Evolutionary conservation across 2,113 vertebrate species (phyloP).

Genomic region (Tyrannus savana): DNA sequence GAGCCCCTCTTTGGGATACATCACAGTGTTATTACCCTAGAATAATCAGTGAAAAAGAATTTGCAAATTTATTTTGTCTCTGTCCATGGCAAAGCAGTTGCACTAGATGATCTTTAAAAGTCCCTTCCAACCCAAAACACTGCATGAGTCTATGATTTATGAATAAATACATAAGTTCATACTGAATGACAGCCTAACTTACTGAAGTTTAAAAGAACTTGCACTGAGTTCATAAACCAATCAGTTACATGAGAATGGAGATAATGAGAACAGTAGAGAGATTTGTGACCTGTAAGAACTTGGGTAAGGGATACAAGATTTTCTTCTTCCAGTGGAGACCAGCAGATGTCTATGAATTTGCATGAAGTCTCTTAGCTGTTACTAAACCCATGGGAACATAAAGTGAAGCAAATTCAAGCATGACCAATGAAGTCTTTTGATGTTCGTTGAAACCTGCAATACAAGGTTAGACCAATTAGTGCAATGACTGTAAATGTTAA

Average conservation of each 20-base stretch:
- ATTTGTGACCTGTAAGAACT: neutral
- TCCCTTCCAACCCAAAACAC: neutral
- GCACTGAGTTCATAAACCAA: neutral
- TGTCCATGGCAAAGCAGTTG: neutral
- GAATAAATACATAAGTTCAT: neutral
- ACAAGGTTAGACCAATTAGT: constrained; percentile 34
- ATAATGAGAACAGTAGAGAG: neutral
- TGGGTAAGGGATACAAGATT: neutral
- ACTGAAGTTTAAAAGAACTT: neutral
- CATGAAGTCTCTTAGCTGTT: neutral
- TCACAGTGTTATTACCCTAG: neutral
- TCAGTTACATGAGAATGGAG: neutral
- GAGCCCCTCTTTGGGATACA: neutral
- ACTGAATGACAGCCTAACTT: neutral
- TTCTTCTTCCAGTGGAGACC: neutral
- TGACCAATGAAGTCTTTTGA: neutral
- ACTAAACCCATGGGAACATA: neutral
- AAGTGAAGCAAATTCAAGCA: constrained; percentile 18
- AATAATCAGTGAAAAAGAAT: neutral
- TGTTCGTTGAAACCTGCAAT: constrained; percentile 3
- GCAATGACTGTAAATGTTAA: constrained; percentile 29
- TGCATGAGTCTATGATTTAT: neutral
- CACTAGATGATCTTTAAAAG: neutral
- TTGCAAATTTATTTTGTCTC: neutral
- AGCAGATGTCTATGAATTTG: neutral